Evolutionary conservation across 2,113 vertebrate species (phyloP), one percentile per base, ranked within the genome.

Genomic region (Chaenocephalus aceratus): DNA sequence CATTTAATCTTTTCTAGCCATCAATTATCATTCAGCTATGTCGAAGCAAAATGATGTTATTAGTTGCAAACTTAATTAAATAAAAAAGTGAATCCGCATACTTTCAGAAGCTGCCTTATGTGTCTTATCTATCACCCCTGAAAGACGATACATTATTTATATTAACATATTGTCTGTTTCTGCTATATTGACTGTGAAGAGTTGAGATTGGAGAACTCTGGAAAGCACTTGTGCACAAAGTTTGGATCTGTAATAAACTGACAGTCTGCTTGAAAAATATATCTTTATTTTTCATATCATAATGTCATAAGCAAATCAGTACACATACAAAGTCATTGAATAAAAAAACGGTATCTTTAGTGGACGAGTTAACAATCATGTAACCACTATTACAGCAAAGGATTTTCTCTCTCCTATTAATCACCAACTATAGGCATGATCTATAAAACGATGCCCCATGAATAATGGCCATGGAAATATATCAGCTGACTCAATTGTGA

Each of bases 181-280:
- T 70, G 26, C 23, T 36, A 36, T 1, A 10, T 15, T 30, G 16
- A 79, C 53, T 75, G 56, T 61, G 18, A 30, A 53, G 18, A 61
- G 36, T 44, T 34, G 46, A n/a, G 6, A 36, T 5, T 36, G 45
- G 15, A 61, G 46, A 54, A 16, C 1, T 51, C 58, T 61, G n/a
- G 48, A 72, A 81, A 79, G 46, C 45, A 63, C 56, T 75, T 75
- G 63, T 79, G 76, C 45, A 53, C 4, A 21, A 63, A 30, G 36
- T 48, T 53, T 21, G 26, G 6, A 65, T 74, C 36, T 71, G 57
- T 51, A 89, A 85, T 84, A 84, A 90, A 79, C 11, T 63, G 9
- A 72, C 16, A 9, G 7, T 56, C 76, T 83, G 44, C 61, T 73
- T 44, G 66, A 70, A 82, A 76, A 78, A 46, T 64, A 10, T 8